Base-by-base conservation (phyloP, 2,888 invertebrate species). In the Yponomeuta evonymella region DNA sequence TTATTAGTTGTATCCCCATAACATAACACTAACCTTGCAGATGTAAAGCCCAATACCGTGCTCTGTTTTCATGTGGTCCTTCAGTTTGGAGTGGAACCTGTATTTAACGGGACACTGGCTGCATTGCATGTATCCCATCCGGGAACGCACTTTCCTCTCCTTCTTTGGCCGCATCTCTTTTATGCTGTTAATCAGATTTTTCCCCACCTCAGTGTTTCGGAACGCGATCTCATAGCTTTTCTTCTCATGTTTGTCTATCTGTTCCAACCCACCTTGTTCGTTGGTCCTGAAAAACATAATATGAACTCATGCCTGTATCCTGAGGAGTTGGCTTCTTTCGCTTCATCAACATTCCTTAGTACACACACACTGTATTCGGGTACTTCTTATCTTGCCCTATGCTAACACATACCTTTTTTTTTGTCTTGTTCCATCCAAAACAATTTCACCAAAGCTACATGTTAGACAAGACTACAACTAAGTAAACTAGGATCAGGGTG, bases 11-110 rank as follows among this genome's bases (percentile, higher is more conserved):
- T 36, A 5, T 2, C 36, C 2, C 36, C 36, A 36, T 36, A 36
- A 2, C 36, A 36, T 36, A 36, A 15, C 64, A 67, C 67, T 58
- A 73, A 91, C 91, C 84, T 87, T 86, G 77, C 91, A 92, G 70
- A 86, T 78, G 76, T 81, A 87, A 5, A 90, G 75, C 72, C 81
- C 79, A 67, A 85, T 75, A 70, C 83, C 76, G 79, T 92, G 91
- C n/a, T 81, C 82, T 3, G 63, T 70, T 76, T 83, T 86, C 87
- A 89, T 88, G 72, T 92, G 91, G 9, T 83, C 81, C 63, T 85
- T 87, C 51, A 91, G 74, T 76, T 88, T 90, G 0, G 87, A 79
- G 30, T 85, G 75, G 79, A 90, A 90, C 73, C 88, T 84, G 70
- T 90, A 91, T 67, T 82, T 83, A 0, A 87, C 81, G 0, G 89